Evolutionary conservation across 23 tunicate species (phyloP), one percentile per base, ranked within the genome.

Genomic region (Clavelina lepadiformis): DNA sequence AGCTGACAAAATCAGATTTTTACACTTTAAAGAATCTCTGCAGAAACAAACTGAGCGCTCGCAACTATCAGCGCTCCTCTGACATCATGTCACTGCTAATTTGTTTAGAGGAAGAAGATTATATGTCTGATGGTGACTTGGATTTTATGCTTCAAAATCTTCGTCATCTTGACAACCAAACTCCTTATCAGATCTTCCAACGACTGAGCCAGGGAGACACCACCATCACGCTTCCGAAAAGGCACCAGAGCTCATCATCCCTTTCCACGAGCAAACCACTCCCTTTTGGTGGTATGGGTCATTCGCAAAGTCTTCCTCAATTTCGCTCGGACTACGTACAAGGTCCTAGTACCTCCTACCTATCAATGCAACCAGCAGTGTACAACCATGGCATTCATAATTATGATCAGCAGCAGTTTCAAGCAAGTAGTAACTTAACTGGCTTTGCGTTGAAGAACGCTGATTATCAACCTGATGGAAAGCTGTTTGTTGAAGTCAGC

Each of bases 71-170:
- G 7, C 61, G 51, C 30, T 71, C 78, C 1, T 25, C 28, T 4
- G 78, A 71, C 37, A 31, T 71, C 28, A n/a, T 79, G 2, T 53
- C 71, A 5, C 38, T 71, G 45, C 52, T 70, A 6, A 55, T 61
- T 31, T 70, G 86, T 50, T 28, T 79, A n/a, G 78, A 79, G 28
- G 86, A 79, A 61, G 86, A 79, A 61, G 86, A 79, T 61, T n/a
- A 60, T 18, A 11, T 79, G 26, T 59, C 45, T 25, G 86, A 79
- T 15, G 86, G 44, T 46, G 71, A 71, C 30, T 45, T 79, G 32
- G 52, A 79, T 25, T 79, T 70, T 61, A 50, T 79, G 7, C 8
- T 54, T 19, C 33, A 60, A 1, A 58, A 51, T 35, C 52, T 79
- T 38, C 28, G 26, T 1, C 68, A 28, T 1, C 71, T 79, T 29